Percentiles rank a stretch among this genome's conserved stretches.
These are phyloP conservation scores for Margaritifera margaritifera DNA, from an alignment of 2,888 invertebrate species.

Conservation along the genomic window DNA sequence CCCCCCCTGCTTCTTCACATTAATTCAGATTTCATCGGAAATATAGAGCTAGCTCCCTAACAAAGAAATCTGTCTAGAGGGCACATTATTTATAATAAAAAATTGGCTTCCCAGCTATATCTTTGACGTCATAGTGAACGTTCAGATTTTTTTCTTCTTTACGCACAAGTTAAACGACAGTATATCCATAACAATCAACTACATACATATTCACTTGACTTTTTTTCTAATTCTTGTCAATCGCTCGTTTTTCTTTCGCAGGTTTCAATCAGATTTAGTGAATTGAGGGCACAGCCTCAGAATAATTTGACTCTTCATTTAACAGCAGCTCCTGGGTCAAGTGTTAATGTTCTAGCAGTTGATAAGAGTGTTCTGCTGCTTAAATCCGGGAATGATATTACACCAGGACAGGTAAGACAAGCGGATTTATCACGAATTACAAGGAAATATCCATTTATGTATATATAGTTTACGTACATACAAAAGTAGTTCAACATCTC, in stretches of 20 bases:
- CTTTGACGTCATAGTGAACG: too few species aligned
- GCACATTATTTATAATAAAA: too few species aligned
- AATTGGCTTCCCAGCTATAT: too few species aligned
- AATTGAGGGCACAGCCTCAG: constrained; percentile 82
- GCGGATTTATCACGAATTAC: background rate
- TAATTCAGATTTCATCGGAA: too few species aligned
- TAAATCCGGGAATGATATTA: constrained; percentile 82
- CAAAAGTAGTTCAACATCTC: background rate
- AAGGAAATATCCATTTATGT: background rate
- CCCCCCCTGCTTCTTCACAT: too few species aligned
- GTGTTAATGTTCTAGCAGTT: constrained; percentile 89
- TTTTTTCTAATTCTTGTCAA: too few species aligned
- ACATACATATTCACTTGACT: too few species aligned
- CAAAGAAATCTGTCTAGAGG: too few species aligned
- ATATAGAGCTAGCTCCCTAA: too few species aligned
- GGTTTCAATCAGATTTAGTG: constrained; percentile 77
- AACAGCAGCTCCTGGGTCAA: constrained; percentile 88
- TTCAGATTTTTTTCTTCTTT: too few species aligned
- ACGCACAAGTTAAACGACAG: too few species aligned
- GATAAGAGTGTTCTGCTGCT: constrained; percentile 87
- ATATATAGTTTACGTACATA: background rate
- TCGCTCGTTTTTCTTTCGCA: constrained; percentile 6
- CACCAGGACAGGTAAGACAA: constrained; percentile 72
- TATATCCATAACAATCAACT: too few species aligned
- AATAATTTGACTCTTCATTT: constrained; percentile 84